Evolutionary conservation across 2,797 vertebrate species (phyloP).

Genomic region (Microctenopoma lineatum): DNA sequence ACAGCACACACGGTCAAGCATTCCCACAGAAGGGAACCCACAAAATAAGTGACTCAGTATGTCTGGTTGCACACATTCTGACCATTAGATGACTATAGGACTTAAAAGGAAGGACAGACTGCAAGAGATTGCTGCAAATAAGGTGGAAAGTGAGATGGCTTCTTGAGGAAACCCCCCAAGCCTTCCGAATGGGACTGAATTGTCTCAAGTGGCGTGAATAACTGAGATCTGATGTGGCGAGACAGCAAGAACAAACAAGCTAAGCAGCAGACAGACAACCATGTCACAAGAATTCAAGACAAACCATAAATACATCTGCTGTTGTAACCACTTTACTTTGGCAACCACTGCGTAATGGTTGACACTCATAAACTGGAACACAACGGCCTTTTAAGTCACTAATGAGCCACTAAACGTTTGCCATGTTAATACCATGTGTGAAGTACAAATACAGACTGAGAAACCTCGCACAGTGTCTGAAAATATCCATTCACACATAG

Average conservation of each 20-base stretch:
- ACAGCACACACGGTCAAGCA: constrained; percentile 61
- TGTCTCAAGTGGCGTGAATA: constrained; percentile 43
- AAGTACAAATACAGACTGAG: constrained; percentile 53
- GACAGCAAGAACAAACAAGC: constrained; percentile 51
- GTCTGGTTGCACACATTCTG: constrained; percentile 65
- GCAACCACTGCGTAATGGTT: constrained; percentile 2
- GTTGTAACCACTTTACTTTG: constrained; percentile 36
- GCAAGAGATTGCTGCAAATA: constrained; percentile 26
- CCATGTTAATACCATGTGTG: constrained; percentile 52
- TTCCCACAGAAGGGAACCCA: constrained; percentile 72
- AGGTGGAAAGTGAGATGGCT: constrained; percentile 15
- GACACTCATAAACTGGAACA: constrained; percentile 11
- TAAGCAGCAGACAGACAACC: constrained; percentile 32
- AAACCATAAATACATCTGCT: constrained; percentile 43
- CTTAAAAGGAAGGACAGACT: constrained; percentile 56
- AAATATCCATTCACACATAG: constrained; percentile 74
- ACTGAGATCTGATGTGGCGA: constrained; percentile 46
- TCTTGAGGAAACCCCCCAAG: constrained; percentile 20
- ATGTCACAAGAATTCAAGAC: constrained; percentile 30
- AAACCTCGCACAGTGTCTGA: constrained; percentile 55
- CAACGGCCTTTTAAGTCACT: constrained; percentile 36
- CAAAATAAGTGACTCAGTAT: constrained; percentile 76
- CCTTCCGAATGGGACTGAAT: constrained; percentile 12
- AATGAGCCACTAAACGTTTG: constrained; percentile 41
- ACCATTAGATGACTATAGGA: constrained; percentile 64